Conservation (phyloP, 37 sponge, comb jelly and placozoan species). For the Haliclona indistincta region DNA sequence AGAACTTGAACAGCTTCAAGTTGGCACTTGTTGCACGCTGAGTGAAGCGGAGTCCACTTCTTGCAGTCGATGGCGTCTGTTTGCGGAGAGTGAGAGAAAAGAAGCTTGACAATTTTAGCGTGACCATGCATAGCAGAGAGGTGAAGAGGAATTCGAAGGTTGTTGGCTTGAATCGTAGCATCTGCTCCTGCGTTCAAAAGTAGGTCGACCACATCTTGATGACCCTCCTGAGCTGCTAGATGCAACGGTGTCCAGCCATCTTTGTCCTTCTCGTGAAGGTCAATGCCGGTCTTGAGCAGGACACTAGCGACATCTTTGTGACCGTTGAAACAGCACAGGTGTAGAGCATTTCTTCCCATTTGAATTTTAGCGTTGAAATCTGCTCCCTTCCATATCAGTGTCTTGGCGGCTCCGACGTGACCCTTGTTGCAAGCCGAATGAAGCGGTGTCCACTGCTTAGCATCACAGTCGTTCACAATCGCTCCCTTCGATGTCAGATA, state of each 20-base stretch:
- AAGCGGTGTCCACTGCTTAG: conserved; percentile 56
- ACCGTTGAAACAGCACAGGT: conserved; percentile 72
- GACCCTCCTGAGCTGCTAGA: conserved; percentile 60
- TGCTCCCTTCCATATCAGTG: conserved; percentile 44
- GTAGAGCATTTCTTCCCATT: conserved; percentile 83
- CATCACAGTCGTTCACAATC: conserved; percentile 53
- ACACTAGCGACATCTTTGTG: conserved; percentile 48
- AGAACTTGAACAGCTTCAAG: conserved; percentile 27
- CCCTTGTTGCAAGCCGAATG: conserved; percentile 78
- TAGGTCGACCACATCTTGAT: conserved; percentile 29
- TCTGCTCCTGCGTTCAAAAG: conserved; percentile 43
- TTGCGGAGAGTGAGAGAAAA: conserved; percentile 41
- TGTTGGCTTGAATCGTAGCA: conserved; percentile 58
- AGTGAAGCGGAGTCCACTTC: conserved; percentile 65
- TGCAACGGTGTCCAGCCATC: conserved; percentile 75
- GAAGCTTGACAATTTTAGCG: conserved; percentile 39
- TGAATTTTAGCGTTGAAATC: conserved; percentile 67
- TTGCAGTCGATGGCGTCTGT: conserved; percentile 62
- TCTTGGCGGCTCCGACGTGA: conserved; percentile 56
- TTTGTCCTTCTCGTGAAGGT: conserved; percentile 39
- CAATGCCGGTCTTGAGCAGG: conserved; percentile 46
- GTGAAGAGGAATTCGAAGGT: conserved; percentile 67
- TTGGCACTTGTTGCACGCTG: conserved; percentile 67
- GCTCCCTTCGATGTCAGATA: conserved; percentile 50
- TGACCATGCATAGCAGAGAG: conserved; percentile 73